Evolutionary conservation across 2,113 vertebrate genomes (phyloP), one percentile per base, ranked within the genome.

Genomic region (Anarhynchus alexandrinus): DNA sequence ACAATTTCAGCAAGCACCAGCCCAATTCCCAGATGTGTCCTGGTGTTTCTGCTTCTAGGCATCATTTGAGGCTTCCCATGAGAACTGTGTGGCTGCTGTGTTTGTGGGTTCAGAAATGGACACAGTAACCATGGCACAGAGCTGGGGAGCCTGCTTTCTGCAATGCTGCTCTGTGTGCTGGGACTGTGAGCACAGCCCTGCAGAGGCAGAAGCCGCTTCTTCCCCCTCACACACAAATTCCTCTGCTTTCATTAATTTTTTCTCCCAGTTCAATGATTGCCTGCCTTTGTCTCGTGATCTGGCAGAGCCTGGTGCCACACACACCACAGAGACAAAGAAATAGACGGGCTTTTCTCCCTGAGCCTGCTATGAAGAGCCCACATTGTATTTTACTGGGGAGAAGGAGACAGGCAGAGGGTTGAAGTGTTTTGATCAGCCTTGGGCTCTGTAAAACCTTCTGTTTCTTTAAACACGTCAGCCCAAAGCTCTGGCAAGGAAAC

Each of bases 251-350:
- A 55, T 61, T 61, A 40, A 54, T 59, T 87, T 83, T 90, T 70
- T 62, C 29, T 80, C 54, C 19, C 40, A 61, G 47, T 88, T 93
- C 91, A 91, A 43, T 91, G 89, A 93, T 86, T 0, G 7, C n/a
- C 2, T 4, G 66, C 25, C 4, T 94, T 90, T 92, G 93, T 92
- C 91, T 83, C 2, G 0, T 43, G 83, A 76, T 94, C 86, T 94
- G 93, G 89, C 91, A 91, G 83, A 95, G 91, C 89, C 83, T 96
- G 89, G 93, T 6, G 54, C 95, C 86, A 73, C 36, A 45, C 59
- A 86, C 64, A 55, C 34, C 71, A 38, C 9, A 34, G 57, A 77
- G n/a, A 88, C 91, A 94, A 91, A 94, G 70, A 58, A 87, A 69
- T 22, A 88, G 43, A 55, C 32, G 76, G 74, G 36, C 40, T 81